Percentiles rank a stretch among this genome's conserved stretches.
Conservation (phyloP, 92 coral and sea anemone species). For the Bergia puertoricense region DNA sequence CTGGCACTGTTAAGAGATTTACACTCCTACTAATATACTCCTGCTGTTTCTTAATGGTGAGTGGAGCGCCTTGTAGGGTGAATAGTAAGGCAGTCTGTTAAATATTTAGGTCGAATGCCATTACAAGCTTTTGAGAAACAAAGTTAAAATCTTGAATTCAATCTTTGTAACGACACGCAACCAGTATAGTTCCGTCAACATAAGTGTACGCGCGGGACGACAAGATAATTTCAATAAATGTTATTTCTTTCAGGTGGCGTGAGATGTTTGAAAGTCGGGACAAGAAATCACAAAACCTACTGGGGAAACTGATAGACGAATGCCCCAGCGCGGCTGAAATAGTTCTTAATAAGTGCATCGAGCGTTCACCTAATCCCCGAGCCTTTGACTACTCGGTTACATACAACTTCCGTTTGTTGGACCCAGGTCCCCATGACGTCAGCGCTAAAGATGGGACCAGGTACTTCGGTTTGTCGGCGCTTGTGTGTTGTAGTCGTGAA, state of each 20-base stretch:
- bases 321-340: constrained; percentile 76
- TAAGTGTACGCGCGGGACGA: not conserved
- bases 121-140: no score
- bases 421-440: constrained; percentile 78
- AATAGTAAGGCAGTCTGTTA: no score
- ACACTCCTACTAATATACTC: no score
- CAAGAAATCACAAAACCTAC: constrained; percentile 42
- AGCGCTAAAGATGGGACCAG: constrained; percentile 49
- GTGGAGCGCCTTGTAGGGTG: no score
- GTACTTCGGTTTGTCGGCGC: constrained; percentile 65
- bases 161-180: no score
- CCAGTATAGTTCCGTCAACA: no score
- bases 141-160: no score
- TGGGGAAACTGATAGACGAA: constrained; percentile 65
- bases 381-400: constrained; percentile 55
- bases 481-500: constrained; percentile 60
- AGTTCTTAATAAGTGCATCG: constrained; percentile 76
- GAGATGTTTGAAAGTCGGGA: constrained; percentile 29
- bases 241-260: constrained; percentile 12
- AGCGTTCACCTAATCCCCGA: constrained; percentile 50
- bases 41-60: no score
- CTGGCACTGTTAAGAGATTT: no score
- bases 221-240: not conserved
- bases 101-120: no score
- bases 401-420: constrained; percentile 76